Evolutionary conservation across 2,113 vertebrate species (phyloP), one percentile per base, ranked within the genome.

Genomic region (Corapipo altera): DNA sequence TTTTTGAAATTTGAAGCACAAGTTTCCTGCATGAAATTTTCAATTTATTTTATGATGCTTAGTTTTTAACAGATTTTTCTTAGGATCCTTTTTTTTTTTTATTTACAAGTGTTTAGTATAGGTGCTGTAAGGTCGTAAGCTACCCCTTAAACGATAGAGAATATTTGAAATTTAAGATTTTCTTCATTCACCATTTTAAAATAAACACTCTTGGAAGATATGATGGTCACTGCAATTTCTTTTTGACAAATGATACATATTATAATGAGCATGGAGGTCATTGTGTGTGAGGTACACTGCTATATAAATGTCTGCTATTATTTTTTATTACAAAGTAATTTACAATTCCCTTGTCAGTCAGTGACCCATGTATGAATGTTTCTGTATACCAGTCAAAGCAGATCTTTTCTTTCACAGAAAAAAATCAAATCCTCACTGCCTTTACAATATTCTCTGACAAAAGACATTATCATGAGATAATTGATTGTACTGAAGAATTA

Each of bases 241-340:
- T 87, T 96, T 92, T 82, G 77, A 95, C 48, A 96, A 96, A 89
- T 91, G 93, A 27, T 49, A 91, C 62, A 87, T 96, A 72, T 28
- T 93, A 41, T 80, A 91, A 92, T 91, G 62, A 95, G 72, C 9
- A 43, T 91, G 46, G 57, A 51, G 72, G 59, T 96, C 75, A 44
- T 74, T 84, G 65, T 76, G 14, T 94, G n/a, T 95, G 61, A 95
- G 9, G 37, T 92, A 73, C 59, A 76, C 27, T 62, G 76, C 72
- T 71, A 30, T 78, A 80, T 86, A 88, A 96, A 91, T 96, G 39
- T 91, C 73, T 82, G 13, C 30, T 93, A 55, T 88, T 96, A 91
- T 81, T 93, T 87, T 96, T 67, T 96, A 91, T 93, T 96, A 83
- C 61, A 2, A 9, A 93, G 72, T 87, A 96, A 93, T 96, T 97